These are phyloP conservation scores for Onthophagus sagittarius DNA, from an alignment of 2,888 invertebrate genomes.

Conservation along the genomic window DNA sequence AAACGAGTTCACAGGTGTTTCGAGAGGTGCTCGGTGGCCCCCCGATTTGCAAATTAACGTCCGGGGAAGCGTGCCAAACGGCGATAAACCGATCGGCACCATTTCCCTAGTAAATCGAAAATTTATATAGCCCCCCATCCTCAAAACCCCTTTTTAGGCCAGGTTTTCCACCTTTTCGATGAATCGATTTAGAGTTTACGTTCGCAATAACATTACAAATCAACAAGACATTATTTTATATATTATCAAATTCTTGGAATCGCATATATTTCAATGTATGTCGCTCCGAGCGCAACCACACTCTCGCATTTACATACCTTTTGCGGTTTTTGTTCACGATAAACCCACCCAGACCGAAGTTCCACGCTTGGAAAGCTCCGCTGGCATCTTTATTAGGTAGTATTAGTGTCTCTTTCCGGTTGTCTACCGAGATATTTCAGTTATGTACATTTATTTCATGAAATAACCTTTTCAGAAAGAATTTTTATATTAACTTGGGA, in stretches of 20 bases:
- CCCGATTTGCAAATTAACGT: neutral
- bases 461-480: too few species aligned
- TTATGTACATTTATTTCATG: neutral
- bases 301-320: neutral
- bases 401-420: neutral
- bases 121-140: neutral
- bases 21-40: neutral
- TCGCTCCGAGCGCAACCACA: neutral
- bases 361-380: neutral
- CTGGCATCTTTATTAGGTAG: neutral
- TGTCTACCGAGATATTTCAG: neutral
- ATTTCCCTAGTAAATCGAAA: neutral
- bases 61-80: neutral
- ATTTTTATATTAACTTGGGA: too few species aligned
- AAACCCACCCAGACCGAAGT: neutral
- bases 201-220: too few species aligned
- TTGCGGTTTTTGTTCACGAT: neutral
- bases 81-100: neutral
- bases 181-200: neutral
- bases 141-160: neutral
- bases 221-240: too few species aligned
- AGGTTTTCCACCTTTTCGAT: neutral
- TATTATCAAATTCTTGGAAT: too few species aligned
- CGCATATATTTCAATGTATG: neutral
- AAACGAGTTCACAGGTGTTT: neutral